phyloP scores from a whole-genome alignment of 1,140 invertebrate genomes.

The Diorhabda elongata region DNA sequence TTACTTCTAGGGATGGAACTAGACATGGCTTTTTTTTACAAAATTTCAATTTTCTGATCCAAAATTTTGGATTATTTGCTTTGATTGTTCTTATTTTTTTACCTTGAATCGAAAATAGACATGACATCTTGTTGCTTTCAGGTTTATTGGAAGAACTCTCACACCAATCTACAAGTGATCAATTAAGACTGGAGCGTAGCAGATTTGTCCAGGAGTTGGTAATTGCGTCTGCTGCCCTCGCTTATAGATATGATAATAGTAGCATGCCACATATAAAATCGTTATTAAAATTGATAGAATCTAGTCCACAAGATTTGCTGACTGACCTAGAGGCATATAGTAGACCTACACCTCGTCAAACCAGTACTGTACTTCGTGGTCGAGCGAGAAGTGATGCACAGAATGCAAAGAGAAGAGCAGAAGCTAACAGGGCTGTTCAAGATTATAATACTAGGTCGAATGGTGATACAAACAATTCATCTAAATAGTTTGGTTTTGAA shows the following conservation, averaged over 20 bases:
- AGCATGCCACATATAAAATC: slow-evolving; percentile 20
- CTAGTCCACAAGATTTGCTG: slow-evolving; percentile 22
- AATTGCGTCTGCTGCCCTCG: slow-evolving; percentile 30
- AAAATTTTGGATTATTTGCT: too few relatives aligned
- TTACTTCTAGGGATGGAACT: too few relatives aligned
- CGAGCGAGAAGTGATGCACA: slow-evolving; percentile 38
- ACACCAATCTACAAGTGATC: slow-evolving; percentile 32
- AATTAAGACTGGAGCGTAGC: slow-evolving; percentile 36
- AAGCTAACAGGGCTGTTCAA: slow-evolving; percentile 31
- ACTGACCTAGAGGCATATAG: slow-evolving; percentile 20
- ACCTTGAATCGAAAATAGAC: too few relatives aligned
- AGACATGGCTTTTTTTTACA: too few relatives aligned
- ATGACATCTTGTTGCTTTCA: neutral
- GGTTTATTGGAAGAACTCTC: slow-evolving; percentile 42
- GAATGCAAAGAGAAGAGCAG: slow-evolving; percentile 39
- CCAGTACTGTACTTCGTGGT: slow-evolving; percentile 31
- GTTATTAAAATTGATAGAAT: slow-evolving; percentile 24
- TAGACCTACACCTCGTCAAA: slow-evolving; percentile 19
- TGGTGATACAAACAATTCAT: slow-evolving; percentile 1
- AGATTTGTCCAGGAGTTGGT: slow-evolving; percentile 43
- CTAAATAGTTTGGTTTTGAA: slow-evolving; percentile 10
- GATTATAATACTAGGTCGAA: slow-evolving; percentile 4
- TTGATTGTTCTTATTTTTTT: too few relatives aligned
- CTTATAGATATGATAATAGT: neutral
- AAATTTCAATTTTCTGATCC: too few relatives aligned